Base-by-base conservation (phyloP, 2,888 invertebrate genomes). In the Folsomia manolachei region DNA sequence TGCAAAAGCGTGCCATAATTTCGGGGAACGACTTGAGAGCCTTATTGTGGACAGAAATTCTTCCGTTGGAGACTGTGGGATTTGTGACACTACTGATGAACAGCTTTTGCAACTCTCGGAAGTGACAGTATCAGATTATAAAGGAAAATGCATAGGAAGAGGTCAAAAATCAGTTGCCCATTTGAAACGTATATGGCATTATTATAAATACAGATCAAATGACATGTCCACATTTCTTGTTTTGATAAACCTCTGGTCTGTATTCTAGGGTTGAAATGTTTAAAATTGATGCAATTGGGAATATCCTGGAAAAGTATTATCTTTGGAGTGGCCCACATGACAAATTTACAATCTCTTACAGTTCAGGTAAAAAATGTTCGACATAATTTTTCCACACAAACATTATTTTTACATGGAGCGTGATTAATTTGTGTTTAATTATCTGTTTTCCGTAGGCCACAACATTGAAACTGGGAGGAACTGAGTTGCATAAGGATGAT, bases 1-100 rank as follows among this genome's bases (percentile, higher is more conserved):
- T 4, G 11, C 64, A 61, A 63, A 51, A 26, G 75, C 75, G 1
- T 77, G 70, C 26, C 56, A 70, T 61, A 66, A 51, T 25, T 39
- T 9, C 14, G 60, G 75, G 63, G n/a, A 21, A 0, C 18, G 19
- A 7, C 62, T 77, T 21, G 67, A 69, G 21, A 61, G 71, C 60
- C 39, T 77, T 1, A 71, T 72, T 7, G 60, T 77, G 24, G 77
- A 77, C 27, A 64, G 74, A 11, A 71, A 71, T 14, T 77, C 77
- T 0, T 71, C 67, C 60, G 62, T 73, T 9, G 71, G 66, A 0
- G 73, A 71, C 19, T 67, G 68, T 1, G 75, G 73, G n/a, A 63
- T 77, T 53, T 75, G 71, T 66, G 77, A 75, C 11, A 24, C 73
- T 18, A 51, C 73, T 14, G 71, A 73, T 4, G 68, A 64, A 21